A percentile compares a stretch with the other conserved stretches of the same genome.
Conservation (phyloP, 2,113 vertebrate genomes). For the Limanda limanda region DNA sequence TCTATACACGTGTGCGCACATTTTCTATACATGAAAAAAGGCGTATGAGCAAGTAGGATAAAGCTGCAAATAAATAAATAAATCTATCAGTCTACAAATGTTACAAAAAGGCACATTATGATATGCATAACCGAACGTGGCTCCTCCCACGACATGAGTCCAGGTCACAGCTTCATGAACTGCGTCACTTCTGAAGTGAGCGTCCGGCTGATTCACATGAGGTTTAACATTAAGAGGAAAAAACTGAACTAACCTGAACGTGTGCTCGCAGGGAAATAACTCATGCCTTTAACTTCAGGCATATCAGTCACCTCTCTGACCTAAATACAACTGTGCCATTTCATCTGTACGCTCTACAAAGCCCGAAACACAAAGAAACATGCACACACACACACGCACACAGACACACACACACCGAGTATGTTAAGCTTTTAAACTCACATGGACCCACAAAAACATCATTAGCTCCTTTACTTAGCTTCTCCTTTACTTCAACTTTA, state of each 20-base stretch:
- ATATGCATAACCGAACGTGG: conserved; percentile 61
- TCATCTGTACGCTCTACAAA: conserved; percentile 5
- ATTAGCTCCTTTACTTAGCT: background rate
- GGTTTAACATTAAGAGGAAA: conserved; percentile 5
- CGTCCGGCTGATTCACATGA: background rate
- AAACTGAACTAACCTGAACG: background rate
- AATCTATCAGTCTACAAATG: conserved; percentile 30
- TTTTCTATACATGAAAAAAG: conserved; percentile 17
- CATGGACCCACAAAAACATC: background rate
- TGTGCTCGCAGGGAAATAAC: conserved; percentile 44
- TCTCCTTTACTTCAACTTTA: conserved; percentile 3
- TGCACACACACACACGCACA: background rate
- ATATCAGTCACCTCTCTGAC: conserved; percentile 75
- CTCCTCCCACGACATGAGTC: conserved; percentile 24
- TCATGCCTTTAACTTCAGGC: conserved; percentile 5
- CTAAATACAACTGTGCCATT: conserved; percentile 47
- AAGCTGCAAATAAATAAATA: conserved; percentile 43
- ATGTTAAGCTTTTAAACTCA: conserved; percentile 11
- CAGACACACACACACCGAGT: background rate
- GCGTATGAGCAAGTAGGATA: conserved; percentile 42
- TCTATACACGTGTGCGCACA: too few species aligned
- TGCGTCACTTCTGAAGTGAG: background rate
- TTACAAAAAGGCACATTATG: conserved; percentile 76
- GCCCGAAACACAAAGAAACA: conserved; percentile 14
- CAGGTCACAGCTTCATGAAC: background rate